phyloP scores from a whole-genome alignment of 2,888 invertebrate species.

The Chrysomela aeneicollis region DNA sequence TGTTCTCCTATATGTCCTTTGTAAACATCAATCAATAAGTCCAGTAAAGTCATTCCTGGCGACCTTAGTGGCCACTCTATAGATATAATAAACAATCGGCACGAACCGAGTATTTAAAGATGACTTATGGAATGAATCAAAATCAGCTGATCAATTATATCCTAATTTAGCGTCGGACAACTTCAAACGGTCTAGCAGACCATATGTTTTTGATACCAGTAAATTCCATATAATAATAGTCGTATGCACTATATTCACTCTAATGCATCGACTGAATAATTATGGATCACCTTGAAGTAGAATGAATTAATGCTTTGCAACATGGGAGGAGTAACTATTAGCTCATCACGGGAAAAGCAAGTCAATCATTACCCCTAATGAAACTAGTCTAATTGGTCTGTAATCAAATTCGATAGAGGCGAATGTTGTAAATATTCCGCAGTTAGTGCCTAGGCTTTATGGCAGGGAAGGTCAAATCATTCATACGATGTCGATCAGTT shows the following conservation, averaged over 20 bases:
- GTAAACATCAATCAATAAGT: too few relatives aligned
- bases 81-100: too few relatives aligned
- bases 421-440: conserved; percentile 6
- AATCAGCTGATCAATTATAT: background rate
- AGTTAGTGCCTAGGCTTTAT: background rate
- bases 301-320: conserved; percentile 8
- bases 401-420: conserved; percentile 15
- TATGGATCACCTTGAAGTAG: background rate
- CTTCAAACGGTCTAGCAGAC: background rate
- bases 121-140: background rate
- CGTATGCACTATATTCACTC: background rate
- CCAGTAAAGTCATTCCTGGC: too few relatives aligned
- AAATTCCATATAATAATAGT: background rate
- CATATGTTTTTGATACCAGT: background rate
- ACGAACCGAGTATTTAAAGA: too few relatives aligned
- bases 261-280: background rate
- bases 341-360: conserved; percentile 14
- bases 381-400: conserved; percentile 5
- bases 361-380: background rate
- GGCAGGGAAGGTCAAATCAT: too few relatives aligned
- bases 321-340: conserved; percentile 14
- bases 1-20: too few relatives aligned
- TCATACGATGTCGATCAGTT: too few relatives aligned
- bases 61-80: too few relatives aligned
- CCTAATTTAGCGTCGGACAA: background rate